Percentiles rank a stretch among this genome's conserved stretches.
These are phyloP conservation scores for Crambe crambe DNA, from an alignment of 37 sponge, comb jelly and placozoan genomes.

Conservation along the genomic window DNA sequence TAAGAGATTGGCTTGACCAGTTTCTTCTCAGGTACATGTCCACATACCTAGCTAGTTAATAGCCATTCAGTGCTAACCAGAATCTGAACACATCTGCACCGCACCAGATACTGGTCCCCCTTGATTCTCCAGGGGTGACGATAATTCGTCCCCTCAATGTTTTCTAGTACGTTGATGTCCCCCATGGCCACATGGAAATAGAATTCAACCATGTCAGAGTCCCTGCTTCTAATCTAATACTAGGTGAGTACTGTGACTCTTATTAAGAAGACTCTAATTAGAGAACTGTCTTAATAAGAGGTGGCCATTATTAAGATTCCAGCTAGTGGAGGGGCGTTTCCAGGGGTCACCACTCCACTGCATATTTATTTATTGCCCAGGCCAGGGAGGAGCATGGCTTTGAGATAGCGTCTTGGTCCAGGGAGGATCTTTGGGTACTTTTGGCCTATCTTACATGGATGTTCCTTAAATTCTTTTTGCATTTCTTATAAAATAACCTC, in stretches of 20 bases:
- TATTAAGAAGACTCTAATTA: background rate
- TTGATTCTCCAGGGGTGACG: constrained; percentile 83
- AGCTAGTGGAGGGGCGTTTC: too few relatives aligned
- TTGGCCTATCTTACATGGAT: background rate
- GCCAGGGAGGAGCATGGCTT: constrained; percentile 91
- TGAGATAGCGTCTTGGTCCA: constrained; percentile 94
- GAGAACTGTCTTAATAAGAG: background rate
- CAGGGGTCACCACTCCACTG: too few relatives aligned
- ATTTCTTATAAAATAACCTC: background rate
- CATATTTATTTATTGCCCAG: background rate
- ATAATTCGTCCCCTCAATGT: constrained; percentile 78
- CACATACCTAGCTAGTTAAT: too few relatives aligned
- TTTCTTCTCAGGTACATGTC: too few relatives aligned
- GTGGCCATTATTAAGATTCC: too few relatives aligned
- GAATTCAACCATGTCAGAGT: constrained; percentile 82
- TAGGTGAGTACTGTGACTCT: constrained; percentile 30
- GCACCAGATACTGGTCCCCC: constrained; percentile 88
- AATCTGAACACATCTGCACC: too few relatives aligned
- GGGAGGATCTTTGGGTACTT: constrained; percentile 90
- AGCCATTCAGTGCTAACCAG: too few relatives aligned
- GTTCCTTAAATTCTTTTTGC: background rate
- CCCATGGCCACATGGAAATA: constrained; percentile 90
- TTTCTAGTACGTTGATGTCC: constrained; percentile 82
- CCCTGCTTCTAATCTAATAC: constrained; percentile 71
- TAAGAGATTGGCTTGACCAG: too few relatives aligned